Evolutionary conservation across 1,140 invertebrate species (phyloP).

Genomic region (Sitophilus oryzae): DNA sequence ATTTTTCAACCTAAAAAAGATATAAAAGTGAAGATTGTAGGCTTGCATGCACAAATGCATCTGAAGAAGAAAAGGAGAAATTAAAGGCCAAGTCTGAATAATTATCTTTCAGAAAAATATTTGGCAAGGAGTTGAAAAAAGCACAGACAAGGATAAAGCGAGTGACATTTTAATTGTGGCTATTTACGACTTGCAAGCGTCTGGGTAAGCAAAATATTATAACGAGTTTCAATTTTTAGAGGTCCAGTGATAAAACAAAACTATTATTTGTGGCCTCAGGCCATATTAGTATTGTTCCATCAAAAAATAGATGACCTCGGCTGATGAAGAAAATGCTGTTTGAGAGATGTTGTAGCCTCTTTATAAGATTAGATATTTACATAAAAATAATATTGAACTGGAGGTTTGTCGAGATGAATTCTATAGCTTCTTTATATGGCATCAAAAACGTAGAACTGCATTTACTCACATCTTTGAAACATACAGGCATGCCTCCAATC

Average conservation of each 20-base stretch:
- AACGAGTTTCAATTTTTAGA: not conserved
- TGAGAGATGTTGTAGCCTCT: too few relatives aligned
- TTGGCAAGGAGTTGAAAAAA: constrained; percentile 10
- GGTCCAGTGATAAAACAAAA: constrained; percentile 1
- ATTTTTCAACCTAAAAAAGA: constrained; percentile 33
- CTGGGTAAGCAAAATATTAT: too few relatives aligned
- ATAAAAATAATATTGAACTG: too few relatives aligned
- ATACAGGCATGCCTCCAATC: too few relatives aligned
- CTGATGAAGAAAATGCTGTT: too few relatives aligned
- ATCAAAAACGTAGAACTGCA: constrained; percentile 2
- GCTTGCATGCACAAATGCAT: constrained; percentile 8
- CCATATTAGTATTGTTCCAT: too few relatives aligned
- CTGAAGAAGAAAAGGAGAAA: constrained; percentile 4
- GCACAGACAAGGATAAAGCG: not conserved
- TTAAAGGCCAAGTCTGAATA: constrained; percentile 9
- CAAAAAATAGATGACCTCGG: too few relatives aligned
- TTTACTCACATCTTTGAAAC: not conserved
- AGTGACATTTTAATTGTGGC: not conserved
- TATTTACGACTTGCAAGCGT: too few relatives aligned
- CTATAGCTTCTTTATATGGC: too few relatives aligned
- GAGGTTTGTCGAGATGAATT: too few relatives aligned
- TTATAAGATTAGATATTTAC: too few relatives aligned
- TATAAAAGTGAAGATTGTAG: constrained; percentile 16
- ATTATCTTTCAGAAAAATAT: constrained; percentile 7
- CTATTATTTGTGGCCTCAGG: not conserved